These are phyloP conservation scores for Xylocampa areola DNA, from an alignment of 2,888 invertebrate species.

Conservation along the genomic window DNA sequence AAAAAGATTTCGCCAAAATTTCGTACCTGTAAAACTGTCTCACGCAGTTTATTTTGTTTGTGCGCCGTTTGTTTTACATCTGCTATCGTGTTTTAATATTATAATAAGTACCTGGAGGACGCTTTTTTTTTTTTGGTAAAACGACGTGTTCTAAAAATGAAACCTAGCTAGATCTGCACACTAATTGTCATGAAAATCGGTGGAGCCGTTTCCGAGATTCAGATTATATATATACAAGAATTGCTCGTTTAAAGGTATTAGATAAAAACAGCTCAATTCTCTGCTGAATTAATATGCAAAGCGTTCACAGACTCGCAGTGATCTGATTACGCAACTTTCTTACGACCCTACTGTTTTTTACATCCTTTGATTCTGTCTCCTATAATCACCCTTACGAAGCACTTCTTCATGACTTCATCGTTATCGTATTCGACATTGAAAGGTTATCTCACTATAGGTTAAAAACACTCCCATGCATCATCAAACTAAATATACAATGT, in stretches of 20 bases:
- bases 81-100: conserved; percentile 34
- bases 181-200: no score
- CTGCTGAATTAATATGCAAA: no score
- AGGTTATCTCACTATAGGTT: conserved; percentile 40
- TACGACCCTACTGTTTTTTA: conserved; percentile 6
- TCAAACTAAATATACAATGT: conserved; percentile 53
- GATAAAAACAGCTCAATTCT: no score
- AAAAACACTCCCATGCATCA: conserved; percentile 25
- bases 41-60: conserved; percentile 46
- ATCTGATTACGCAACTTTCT: conserved; percentile 35
- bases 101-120: no score
- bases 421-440: conserved; percentile 44
- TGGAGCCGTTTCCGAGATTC: no score
- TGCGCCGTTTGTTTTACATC: conserved; percentile 20
- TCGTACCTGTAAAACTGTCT: no score
- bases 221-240: no score
- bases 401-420: not conserved
- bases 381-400: not conserved
- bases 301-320: conserved; percentile 14
- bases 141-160: no score
- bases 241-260: no score
- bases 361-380: conserved; percentile 2
- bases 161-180: no score
- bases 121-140: no score
- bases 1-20: no score